These are phyloP conservation scores for Columbina picui DNA, from an alignment of 2,113 vertebrate genomes.

Conservation along the genomic window DNA sequence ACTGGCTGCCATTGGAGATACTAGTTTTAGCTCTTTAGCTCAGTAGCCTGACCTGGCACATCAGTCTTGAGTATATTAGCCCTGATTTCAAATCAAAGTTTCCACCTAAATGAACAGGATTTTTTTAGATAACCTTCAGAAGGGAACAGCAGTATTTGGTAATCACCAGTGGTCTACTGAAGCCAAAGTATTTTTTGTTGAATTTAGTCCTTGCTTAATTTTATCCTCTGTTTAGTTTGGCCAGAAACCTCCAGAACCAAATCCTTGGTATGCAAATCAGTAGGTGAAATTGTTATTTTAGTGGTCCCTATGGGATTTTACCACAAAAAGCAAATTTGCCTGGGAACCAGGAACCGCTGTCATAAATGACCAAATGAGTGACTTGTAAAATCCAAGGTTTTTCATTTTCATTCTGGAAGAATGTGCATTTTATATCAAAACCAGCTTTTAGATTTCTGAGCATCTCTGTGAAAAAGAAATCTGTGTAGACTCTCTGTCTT, in stretches of 20 bases:
- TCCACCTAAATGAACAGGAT: background rate
- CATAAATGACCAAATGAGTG: background rate
- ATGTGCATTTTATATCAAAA: background rate
- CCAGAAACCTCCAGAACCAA: background rate
- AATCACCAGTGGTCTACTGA: background rate
- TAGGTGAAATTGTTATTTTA: background rate
- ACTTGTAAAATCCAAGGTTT: background rate
- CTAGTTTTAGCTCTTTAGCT: background rate
- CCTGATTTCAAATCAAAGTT: background rate
- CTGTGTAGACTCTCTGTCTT: background rate
- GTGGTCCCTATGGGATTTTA: background rate
- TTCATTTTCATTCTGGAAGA: background rate
- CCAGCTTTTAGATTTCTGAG: background rate
- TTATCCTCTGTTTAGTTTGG: background rate
- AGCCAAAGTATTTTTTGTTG: background rate
- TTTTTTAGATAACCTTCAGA: background rate
- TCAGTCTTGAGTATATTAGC: background rate
- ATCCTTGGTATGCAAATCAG: background rate
- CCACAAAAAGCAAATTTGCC: background rate
- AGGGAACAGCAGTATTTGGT: background rate
- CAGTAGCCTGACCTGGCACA: background rate
- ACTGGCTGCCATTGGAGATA: background rate
- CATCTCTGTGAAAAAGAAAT: background rate
- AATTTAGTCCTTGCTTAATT: background rate
- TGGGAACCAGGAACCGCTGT: background rate